phyloP scores from a whole-genome alignment of 2,888 invertebrate genomes.

The Prostheceraeus crozeri region DNA sequence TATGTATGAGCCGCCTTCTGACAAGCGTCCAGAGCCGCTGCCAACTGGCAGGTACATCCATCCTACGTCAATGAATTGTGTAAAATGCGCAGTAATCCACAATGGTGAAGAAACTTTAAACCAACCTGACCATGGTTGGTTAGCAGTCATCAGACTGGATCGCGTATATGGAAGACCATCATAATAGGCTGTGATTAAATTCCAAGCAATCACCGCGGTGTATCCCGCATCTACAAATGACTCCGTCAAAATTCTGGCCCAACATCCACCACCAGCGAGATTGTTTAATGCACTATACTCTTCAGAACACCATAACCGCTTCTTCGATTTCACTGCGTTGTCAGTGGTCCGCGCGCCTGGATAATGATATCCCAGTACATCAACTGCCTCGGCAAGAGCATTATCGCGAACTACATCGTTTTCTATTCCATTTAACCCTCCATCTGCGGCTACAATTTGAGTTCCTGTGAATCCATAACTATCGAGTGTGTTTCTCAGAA shows the following conservation, averaged over 20 bases:
- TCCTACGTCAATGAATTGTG: conserved; percentile 52
- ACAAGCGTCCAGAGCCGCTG: conserved; percentile 46
- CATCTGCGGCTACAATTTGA: conserved; percentile 53
- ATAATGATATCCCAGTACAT: conserved; percentile 45
- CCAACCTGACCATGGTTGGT: conserved; percentile 55
- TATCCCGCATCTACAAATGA: conserved; percentile 46
- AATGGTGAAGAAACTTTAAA: conserved; percentile 53
- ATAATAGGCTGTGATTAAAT: conserved; percentile 55
- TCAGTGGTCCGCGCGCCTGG: conserved; percentile 43
- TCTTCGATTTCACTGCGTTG: conserved; percentile 45
- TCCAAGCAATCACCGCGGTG: conserved; percentile 56
- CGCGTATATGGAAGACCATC: conserved; percentile 47
- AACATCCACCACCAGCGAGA: conserved; percentile 54
- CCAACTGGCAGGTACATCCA: conserved; percentile 49
- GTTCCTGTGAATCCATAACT: conserved; percentile 44
- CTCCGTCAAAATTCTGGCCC: conserved; percentile 54
- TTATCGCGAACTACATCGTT: conserved; percentile 45
- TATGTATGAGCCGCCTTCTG: conserved; percentile 53
- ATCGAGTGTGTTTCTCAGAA: conserved; percentile 43
- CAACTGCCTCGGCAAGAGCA: conserved; percentile 43
- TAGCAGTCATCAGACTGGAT: conserved; percentile 55
- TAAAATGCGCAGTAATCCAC: conserved; percentile 56
- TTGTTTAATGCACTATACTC: conserved; percentile 56
- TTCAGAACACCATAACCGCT: conserved; percentile 56
- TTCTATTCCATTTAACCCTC: conserved; percentile 46